A percentile compares a stretch with the other conserved stretches of the same genome.
Evolutionary conservation across 2,113 vertebrate species (phyloP).

Genomic region (Butastur rufipennis): DNA sequence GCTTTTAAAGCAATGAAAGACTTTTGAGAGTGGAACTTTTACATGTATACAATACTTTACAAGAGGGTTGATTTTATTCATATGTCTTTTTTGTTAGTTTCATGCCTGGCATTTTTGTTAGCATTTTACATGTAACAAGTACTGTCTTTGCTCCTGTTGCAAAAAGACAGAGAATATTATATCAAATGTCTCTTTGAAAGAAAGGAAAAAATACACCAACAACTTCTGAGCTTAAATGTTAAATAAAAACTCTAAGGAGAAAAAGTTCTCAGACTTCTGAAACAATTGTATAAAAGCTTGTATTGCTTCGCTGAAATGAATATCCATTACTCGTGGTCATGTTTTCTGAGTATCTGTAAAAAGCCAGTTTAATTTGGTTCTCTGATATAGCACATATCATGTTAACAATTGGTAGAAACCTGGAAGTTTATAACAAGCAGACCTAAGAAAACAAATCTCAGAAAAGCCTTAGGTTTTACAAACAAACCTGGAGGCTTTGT

Average conservation of each 20-base stretch:
- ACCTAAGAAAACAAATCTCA: constrained; percentile 30
- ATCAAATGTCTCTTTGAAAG: neutral
- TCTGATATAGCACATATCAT: neutral
- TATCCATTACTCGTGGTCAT: neutral
- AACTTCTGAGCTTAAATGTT: neutral
- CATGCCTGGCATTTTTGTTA: neutral
- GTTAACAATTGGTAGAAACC: neutral
- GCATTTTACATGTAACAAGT: neutral
- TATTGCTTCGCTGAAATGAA: neutral
- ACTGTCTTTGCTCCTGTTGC: neutral
- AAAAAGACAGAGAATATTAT: neutral
- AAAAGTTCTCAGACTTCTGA: neutral
- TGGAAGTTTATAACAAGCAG: neutral
- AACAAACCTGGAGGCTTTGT: neutral
- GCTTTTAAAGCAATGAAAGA: neutral
- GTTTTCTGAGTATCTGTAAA: neutral
- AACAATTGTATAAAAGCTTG: neutral
- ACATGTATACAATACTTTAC: neutral
- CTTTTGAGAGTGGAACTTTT: neutral
- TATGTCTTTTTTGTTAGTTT: neutral
- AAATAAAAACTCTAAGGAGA: neutral
- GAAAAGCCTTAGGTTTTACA: constrained; percentile 41
- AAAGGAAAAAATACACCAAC: neutral
- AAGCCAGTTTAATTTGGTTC: neutral
- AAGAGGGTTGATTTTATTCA: neutral